A percentile compares a stretch with the other conserved stretches of the same genome.
Conservation (phyloP, 2,113 vertebrate genomes). For the Lamprotornis superbus region DNA sequence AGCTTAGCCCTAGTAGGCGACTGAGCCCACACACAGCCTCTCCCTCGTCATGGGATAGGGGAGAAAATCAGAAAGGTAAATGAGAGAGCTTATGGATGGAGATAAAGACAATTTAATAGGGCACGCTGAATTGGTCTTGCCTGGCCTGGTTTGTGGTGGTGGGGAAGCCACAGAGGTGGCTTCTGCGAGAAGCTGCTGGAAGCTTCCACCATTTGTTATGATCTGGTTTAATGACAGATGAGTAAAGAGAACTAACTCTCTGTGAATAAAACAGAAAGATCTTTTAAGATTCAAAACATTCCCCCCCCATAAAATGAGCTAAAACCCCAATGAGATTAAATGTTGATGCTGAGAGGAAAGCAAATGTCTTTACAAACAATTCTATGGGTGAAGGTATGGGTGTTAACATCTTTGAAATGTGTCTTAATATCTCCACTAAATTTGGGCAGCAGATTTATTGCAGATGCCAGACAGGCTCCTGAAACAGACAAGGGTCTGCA, state of each 20-base stretch:
- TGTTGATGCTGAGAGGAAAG: not conserved
- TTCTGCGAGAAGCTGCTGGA: not conserved
- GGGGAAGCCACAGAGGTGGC: no score
- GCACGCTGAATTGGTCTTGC: not conserved
- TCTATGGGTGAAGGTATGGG: not conserved
- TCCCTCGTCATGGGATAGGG: rapidly evolving
- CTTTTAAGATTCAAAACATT: not conserved
- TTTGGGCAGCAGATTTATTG: not conserved
- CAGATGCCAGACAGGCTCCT: not conserved
- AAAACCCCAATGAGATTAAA: not conserved
- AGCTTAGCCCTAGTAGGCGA: not conserved
- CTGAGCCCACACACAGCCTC: not conserved
- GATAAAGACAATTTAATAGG: not conserved
- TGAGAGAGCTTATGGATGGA: not conserved
- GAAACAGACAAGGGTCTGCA: not conserved
- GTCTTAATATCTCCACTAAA: no score
- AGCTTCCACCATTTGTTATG: not conserved
- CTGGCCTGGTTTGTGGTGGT: rapidly evolving
- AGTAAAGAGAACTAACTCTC: not conserved
- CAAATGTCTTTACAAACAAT: no score
- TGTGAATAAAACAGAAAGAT: not conserved
- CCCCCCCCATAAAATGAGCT: not conserved
- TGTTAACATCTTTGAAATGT: rapidly evolving
- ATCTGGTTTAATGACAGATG: not conserved
- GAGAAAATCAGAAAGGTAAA: not conserved